Evolutionary conservation across 2,888 invertebrate genomes (phyloP), one percentile per base, ranked within the genome.

Genomic region (Xylocampa areola): DNA sequence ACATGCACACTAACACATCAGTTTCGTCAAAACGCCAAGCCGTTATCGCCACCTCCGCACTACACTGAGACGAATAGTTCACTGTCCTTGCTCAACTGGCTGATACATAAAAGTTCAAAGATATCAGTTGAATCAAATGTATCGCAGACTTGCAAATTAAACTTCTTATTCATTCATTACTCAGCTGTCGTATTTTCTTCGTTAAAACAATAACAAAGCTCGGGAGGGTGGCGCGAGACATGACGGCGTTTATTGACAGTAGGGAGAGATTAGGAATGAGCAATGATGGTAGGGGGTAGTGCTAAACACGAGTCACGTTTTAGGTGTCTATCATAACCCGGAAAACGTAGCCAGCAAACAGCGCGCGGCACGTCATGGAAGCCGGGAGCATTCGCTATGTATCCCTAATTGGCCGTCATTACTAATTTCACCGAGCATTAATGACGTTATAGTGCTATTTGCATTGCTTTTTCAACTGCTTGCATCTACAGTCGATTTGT

Each of bases 321-420:
- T 43, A 51, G 59, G 54, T 72, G 68, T 71, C 75, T 49, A 65
- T 77, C 73, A 67, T 47, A 68, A 60, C 53, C 67, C 62, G 64
- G 58, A 57, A 74, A 71, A 59, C 57, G 54, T 53, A 60, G 54
- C 62, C 32, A 47, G 60, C 44, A 40, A 60, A 63, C 33, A 59
- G 50, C 41, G 45, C 68, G 41, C 57, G 52, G 37, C 51, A 68
- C 44, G 49, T 51, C 68, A 69, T 73, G 68, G 54, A 63, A 59
- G 37, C 63, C 54, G 49, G 35, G 23, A 58, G 61, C 61, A 57
- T 76, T 73, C 59, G 16, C 69, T 65, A 68, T 68, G 53, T 71
- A 51, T 59, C 43, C 52, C 64, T 75, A 78, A 78, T 77, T 80
- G 67, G 36, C 60, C 63, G 57, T 72, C 72, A 73, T 71, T 68